Percentiles rank a stretch among this genome's conserved stretches.
phyloP scores from a whole-genome alignment of 2,888 invertebrate species.

The Arrhopalites spinosus region DNA sequence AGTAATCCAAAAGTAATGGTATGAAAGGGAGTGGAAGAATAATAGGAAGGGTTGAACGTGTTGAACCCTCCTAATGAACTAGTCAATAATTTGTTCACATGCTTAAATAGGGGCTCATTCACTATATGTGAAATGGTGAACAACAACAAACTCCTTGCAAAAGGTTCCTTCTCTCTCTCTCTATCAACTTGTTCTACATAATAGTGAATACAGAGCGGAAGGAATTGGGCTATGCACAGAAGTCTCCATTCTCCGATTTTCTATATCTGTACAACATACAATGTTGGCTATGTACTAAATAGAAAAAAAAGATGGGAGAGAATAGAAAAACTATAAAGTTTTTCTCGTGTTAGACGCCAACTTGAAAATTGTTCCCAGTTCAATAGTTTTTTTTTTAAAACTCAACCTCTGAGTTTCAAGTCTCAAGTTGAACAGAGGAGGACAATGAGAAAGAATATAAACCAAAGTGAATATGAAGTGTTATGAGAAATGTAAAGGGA shows the following conservation, averaged over 20 bases:
- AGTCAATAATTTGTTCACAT: conserved; percentile 54
- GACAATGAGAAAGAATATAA: background rate
- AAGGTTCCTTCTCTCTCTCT: background rate
- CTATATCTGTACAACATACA: background rate
- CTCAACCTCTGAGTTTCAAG: too few relatives aligned
- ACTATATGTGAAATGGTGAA: background rate
- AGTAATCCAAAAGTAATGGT: background rate
- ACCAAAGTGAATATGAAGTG: background rate
- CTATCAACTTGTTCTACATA: background rate
- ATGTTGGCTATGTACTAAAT: background rate
- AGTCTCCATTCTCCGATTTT: background rate
- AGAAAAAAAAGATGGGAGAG: background rate
- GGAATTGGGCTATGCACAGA: background rate
- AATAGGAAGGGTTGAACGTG: conserved; percentile 31
- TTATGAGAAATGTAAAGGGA: background rate
- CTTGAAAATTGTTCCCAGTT: conserved; percentile 34
- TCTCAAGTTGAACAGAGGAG: too few relatives aligned
- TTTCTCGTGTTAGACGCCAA: conserved; percentile 2
- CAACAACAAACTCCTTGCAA: background rate
- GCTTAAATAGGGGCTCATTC: conserved; percentile 25
- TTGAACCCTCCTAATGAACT: conserved; percentile 49
- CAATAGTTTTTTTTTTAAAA: conserved; percentile 27
- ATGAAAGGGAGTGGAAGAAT: conserved; percentile 25
- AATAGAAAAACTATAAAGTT: background rate
- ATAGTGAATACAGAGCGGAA: background rate